Conservation (phyloP, 2,797 vertebrate genomes). For the Bradypus variegatus region DNA sequence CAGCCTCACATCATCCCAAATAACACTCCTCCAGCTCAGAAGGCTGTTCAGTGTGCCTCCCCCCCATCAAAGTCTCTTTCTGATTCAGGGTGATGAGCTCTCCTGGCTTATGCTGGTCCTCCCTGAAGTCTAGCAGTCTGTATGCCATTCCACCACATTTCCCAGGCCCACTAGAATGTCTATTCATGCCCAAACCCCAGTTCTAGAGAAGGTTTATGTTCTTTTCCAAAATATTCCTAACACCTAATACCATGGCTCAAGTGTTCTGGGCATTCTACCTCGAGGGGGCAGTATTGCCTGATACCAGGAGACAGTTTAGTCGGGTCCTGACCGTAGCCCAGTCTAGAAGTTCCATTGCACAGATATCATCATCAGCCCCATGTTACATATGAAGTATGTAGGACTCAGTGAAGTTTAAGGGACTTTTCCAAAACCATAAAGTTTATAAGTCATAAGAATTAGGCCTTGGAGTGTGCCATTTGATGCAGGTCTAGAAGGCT, state of each 20-base stretch:
- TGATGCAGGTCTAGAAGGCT: not conserved
- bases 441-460: not conserved
- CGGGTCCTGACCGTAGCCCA: not conserved
- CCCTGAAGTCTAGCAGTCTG: not conserved
- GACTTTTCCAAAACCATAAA: constrained; percentile 12
- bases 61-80: not conserved
- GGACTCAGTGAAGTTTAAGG: constrained; percentile 15
- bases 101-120: not conserved
- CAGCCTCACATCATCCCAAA: not conserved
- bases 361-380: not conserved
- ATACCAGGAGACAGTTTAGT: not conserved
- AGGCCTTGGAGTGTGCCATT: not conserved
- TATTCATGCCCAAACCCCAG: not conserved
- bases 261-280: not conserved
- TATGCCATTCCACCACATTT: not conserved
- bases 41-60: not conserved
- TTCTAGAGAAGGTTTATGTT: not conserved
- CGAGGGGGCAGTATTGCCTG: constrained; percentile 30
- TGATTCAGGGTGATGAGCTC: not conserved
- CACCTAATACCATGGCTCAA: not conserved
- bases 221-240: not conserved
- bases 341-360: not conserved
- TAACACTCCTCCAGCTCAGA: not conserved
- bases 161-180: not conserved
- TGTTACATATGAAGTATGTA: not conserved